Evolutionary conservation across 2,113 vertebrate species (phyloP), one percentile per base, ranked within the genome.

Genomic region (Sprattus sprattus): DNA sequence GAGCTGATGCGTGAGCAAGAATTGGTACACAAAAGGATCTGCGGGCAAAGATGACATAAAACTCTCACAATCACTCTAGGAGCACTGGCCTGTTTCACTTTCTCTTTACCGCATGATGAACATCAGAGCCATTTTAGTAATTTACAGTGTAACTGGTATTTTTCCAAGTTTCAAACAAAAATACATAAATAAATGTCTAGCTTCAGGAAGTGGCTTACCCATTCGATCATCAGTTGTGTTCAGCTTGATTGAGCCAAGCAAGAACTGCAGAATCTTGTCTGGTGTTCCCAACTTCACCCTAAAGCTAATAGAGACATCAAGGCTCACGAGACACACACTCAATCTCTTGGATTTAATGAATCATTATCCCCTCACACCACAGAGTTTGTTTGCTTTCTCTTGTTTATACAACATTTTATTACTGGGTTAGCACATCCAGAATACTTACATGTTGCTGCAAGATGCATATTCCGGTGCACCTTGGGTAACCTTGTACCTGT

Each of bases 261-360:
- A 93, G 85, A 99, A 96, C 80, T 99, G 97, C 8, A 99, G 93
- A 91, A 99, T 97, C 93, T 99, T 99, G 94, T 99, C 98, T 0
- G 98, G 97, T 0, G 97, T 96, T 88, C 98, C 98, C 0, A 97
- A 97, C 96, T 98, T 96, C 84, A 99, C 98, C 0, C 94, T 96
- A 89, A 97, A 99, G 92, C 98, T 99, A 86, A 88, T 39, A 90
- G 2, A 49, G 78, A 84, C 47, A 49, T 0, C 47, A 49, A 11
- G 9, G 10, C 11, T 49, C 9, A 49, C 11, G 46, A 67, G 10
- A 67, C 50, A 1, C 84, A 49, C 9, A 49, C 47, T 10, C 6
- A 2, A 49, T 9, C 9, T 9, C 47, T 49, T 49, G 47, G 47
- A 49, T 49, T 9, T 2, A 49, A 49, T 9, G 9, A 2, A 49